Conservation (phyloP, 2,888 invertebrate genomes). For the Coelogynopora nodosa region DNA sequence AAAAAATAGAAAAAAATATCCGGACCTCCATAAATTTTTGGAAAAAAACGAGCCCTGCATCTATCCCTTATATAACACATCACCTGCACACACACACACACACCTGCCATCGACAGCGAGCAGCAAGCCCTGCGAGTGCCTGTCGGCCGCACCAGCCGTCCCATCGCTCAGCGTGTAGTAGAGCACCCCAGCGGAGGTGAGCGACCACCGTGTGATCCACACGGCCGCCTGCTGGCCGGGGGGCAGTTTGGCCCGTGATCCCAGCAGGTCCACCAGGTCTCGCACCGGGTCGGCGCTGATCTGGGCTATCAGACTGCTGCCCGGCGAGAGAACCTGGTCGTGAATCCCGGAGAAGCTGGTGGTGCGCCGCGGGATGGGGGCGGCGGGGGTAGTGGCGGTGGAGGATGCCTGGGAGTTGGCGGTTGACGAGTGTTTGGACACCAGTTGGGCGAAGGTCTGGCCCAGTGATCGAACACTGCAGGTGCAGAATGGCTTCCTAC, state of each 20-base stretch:
- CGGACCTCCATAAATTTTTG: no score
- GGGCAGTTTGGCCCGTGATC: not conserved
- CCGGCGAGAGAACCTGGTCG: not conserved
- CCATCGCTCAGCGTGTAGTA: not conserved
- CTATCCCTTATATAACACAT: no score
- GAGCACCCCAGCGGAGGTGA: not conserved
- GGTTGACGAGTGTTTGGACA: not conserved
- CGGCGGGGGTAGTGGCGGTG: not conserved
- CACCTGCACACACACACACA: no score
- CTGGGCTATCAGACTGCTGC: not conserved
- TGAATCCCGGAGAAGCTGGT: not conserved
- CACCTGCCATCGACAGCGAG: not conserved
- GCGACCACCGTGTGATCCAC: not conserved
- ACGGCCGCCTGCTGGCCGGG: not conserved
- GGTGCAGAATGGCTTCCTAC: constrained; percentile 4
- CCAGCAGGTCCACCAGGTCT: constrained; percentile 13
- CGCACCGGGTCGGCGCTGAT: not conserved
- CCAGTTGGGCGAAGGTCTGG: not conserved
- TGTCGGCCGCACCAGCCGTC: not conserved
- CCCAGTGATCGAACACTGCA: constrained; percentile 15
- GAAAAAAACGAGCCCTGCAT: no score
- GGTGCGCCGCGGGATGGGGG: not conserved
- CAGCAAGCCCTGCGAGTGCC: not conserved
- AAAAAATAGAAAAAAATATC: no score
- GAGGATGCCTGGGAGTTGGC: not conserved